Evolutionary conservation across 2,113 vertebrate genomes (phyloP), one percentile per base, ranked within the genome.

Genomic region (Megaptera novaeangliae): DNA sequence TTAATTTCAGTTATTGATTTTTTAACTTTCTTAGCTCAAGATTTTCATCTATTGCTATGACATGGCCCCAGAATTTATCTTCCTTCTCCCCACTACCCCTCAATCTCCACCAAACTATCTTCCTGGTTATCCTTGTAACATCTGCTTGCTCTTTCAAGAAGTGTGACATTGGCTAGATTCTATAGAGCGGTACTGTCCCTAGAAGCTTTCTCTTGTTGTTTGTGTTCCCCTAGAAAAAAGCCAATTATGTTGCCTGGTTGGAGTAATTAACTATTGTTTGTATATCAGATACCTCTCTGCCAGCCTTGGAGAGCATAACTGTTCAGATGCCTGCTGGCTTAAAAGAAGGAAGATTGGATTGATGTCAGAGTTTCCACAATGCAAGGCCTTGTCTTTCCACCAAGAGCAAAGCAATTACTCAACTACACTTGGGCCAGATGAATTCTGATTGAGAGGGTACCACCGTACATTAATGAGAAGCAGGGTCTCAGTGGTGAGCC

Each of bases 11-110:
- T n/a, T 82, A 52, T 6, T 52, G 18, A 44, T 69, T 20, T 12
- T 34, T 81, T 88, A 46, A 82, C 90, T 86, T 18, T 82, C 29
- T 64, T 91, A 75, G 31, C 36, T 36, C 11, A 87, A 94, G 88
- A 74, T 81, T 95, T 85, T 66, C 46, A 15, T 78, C 78, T 92
- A 88, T 72, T 95, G 80, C 93, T 97, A 66, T 2, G 1, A 63
- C n/a, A 34, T 64, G 34, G 13, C 15, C 36, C 78, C 74, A 31
- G 25, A 85, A 86, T 78, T 86, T 86, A 55, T 20, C 74, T 71
- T 17, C 34, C n/a, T 23, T 78, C 81, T n/a, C 27, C 6, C 31
- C 12, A 1, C 6, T 41, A 18, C 34, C 2, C 27, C 29, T 13
- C 6, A 25, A 41, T 6, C 8, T 6, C 23, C 41, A n/a, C 52